Conservation (phyloP, 2,888 invertebrate genomes). For the Dilophus febrilis region DNA sequence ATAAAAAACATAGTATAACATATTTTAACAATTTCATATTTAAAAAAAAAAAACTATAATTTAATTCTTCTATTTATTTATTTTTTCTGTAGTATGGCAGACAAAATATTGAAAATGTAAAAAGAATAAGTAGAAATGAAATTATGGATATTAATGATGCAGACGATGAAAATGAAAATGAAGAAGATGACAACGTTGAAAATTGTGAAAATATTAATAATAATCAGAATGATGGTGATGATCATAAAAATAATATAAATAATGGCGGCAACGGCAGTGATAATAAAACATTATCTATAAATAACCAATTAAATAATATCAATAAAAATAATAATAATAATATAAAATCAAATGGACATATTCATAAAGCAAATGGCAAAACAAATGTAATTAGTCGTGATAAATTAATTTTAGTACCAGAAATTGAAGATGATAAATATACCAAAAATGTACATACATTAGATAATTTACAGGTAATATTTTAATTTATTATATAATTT, state of each 20-base stretch:
- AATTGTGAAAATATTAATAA: conserved; percentile 12
- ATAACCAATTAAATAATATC: too few relatives aligned
- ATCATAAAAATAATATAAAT: background rate
- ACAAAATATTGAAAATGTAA: conserved; percentile 57
- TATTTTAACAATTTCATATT: too few relatives aligned
- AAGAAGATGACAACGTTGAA: conserved; percentile 28
- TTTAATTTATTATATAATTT: too few relatives aligned
- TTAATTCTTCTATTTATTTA: too few relatives aligned
- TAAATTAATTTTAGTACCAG: conserved; percentile 55
- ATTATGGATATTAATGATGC: conserved; percentile 30
- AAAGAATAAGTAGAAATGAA: conserved; percentile 33
- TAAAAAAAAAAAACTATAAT: too few relatives aligned
- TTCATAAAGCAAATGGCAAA: conserved; percentile 21
- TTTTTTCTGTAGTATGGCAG: conserved; percentile 73
- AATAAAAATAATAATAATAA: conserved; percentile 7
- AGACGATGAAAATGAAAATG: conserved; percentile 33
- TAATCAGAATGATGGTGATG: too few relatives aligned
- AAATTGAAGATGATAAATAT: conserved; percentile 18
- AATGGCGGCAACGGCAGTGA: conserved; percentile 5
- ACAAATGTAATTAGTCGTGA: conserved; percentile 56
- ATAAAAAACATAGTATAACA: too few relatives aligned
- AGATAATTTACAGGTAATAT: too few relatives aligned
- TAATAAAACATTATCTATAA: conserved; percentile 7
- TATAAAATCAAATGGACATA: conserved; percentile 8
- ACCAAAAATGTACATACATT: background rate